These are phyloP conservation scores for Mycogona germanica DNA, from an alignment of 2,888 invertebrate species.

Conservation along the genomic window DNA sequence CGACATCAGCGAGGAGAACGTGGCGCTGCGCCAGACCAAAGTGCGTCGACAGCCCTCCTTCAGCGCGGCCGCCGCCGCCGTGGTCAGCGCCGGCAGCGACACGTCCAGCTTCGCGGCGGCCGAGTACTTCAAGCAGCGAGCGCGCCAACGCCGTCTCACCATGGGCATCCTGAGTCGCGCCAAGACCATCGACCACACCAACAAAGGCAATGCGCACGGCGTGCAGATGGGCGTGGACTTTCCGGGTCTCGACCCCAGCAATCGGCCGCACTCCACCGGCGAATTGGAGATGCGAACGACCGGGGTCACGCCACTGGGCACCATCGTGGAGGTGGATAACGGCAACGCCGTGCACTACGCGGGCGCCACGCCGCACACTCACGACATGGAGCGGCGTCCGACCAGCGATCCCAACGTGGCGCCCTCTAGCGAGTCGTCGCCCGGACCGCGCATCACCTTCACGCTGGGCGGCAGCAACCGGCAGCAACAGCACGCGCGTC, in stretches of 20 bases:
- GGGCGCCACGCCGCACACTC: not conserved
- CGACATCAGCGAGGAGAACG: conserved; percentile 16
- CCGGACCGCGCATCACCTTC: too few species aligned
- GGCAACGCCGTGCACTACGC: not conserved
- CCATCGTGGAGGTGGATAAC: conserved; percentile 20
- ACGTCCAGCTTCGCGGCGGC: too few species aligned
- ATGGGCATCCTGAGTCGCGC: conserved; percentile 8
- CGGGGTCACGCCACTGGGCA: conserved; percentile 8
- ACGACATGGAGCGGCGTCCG: not conserved
- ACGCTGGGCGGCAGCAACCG: too few species aligned
- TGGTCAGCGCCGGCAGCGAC: not conserved
- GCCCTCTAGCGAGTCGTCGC: conserved; percentile 1
- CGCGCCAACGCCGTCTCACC: conserved; percentile 7
- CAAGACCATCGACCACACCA: conserved; percentile 11
- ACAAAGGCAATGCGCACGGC: not conserved
- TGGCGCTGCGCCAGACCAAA: conserved; percentile 8
- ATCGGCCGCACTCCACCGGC: conserved; percentile 18
- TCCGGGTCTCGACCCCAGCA: conserved; percentile 14
- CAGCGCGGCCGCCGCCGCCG: not conserved
- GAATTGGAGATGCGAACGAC: conserved; percentile 17
- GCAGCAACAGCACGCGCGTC: too few species aligned
- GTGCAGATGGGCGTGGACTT: conserved; percentile 5
- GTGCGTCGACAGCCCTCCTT: conserved; percentile 8
- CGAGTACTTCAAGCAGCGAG: conserved; percentile 8
- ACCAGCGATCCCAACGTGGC: conserved; percentile 6